phyloP scores from a whole-genome alignment of 2,888 invertebrate species.

The Seladonia tumulorum region DNA sequence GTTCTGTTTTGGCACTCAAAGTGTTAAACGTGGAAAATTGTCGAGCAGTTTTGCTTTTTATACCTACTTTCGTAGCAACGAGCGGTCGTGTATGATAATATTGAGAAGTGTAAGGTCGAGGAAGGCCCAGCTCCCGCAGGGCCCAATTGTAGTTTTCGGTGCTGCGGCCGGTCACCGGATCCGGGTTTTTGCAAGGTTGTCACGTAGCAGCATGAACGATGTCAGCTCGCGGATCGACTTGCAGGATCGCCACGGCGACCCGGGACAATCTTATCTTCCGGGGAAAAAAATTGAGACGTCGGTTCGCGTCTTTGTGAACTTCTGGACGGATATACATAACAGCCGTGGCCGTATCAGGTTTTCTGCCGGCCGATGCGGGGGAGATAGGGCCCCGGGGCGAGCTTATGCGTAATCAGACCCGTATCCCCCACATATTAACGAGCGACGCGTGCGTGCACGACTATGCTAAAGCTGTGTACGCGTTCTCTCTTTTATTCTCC shows the following conservation, averaged over 20 bases:
- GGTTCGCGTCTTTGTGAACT: constrained; percentile 78
- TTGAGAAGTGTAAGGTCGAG: not conserved
- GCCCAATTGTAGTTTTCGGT: not conserved
- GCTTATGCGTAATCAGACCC: constrained; percentile 80
- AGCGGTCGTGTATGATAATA: not conserved
- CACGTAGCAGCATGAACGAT: constrained; percentile 47
- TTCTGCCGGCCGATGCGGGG: constrained; percentile 75
- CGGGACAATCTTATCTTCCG: constrained; percentile 79
- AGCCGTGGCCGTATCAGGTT: constrained; percentile 78
- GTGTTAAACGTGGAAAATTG: not conserved
- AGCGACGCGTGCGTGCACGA: constrained; percentile 30
- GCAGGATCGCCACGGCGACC: constrained; percentile 48
- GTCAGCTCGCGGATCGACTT: constrained; percentile 57
- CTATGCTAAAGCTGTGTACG: constrained; percentile 8
- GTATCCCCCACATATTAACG: constrained; percentile 73
- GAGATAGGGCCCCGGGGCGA: constrained; percentile 72
- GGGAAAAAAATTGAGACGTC: constrained; percentile 81
- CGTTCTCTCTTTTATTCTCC: not conserved
- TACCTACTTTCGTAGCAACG: too few species aligned
- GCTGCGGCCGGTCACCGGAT: constrained; percentile 3
- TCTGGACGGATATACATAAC: constrained; percentile 77
- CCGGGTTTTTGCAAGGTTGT: constrained; percentile 35
- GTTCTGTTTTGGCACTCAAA: too few species aligned
- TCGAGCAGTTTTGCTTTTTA: too few species aligned
- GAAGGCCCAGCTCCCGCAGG: not conserved